Percentiles rank a stretch among this genome's conserved stretches.
These are phyloP conservation scores for Andrena fulva DNA, from an alignment of 2,888 invertebrate species.

Conservation along the genomic window DNA sequence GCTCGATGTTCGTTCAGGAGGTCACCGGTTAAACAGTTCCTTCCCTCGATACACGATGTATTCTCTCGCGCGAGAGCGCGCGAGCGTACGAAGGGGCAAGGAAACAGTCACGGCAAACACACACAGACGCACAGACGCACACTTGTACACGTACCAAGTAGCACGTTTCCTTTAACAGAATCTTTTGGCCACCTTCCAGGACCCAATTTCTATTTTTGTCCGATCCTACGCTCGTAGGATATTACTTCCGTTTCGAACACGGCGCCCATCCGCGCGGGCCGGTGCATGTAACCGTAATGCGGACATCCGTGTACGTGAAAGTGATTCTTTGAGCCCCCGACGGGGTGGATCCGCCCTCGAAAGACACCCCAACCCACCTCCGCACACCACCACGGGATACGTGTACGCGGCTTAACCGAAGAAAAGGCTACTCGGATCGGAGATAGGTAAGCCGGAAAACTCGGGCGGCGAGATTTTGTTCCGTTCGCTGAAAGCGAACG, in stretches of 20 bases:
- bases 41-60: background rate
- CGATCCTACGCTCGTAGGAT: constrained; percentile 34
- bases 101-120: background rate
- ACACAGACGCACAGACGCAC: too few relatives aligned
- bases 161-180: constrained; percentile 7
- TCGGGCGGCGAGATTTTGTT: constrained; percentile 40
- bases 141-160: background rate
- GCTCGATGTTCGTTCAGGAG: background rate
- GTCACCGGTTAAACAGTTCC: constrained; percentile 1
- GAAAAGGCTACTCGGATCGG: constrained; percentile 54
- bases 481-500: constrained; percentile 39
- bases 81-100: background rate
- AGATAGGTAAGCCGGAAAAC: constrained; percentile 51
- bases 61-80: background rate
- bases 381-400: background rate
- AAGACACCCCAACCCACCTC: background rate
- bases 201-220: constrained; percentile 46
- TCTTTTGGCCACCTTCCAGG: constrained; percentile 46
- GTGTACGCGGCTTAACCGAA: constrained; percentile 42
- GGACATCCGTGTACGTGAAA: constrained; percentile 50
- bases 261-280: background rate
- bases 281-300: constrained; percentile 42
- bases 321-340: constrained; percentile 51
- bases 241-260: constrained; percentile 49
- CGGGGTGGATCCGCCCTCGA: background rate